phyloP scores from a whole-genome alignment of 2,888 invertebrate species.

The Macrosoma leucophasiata region DNA sequence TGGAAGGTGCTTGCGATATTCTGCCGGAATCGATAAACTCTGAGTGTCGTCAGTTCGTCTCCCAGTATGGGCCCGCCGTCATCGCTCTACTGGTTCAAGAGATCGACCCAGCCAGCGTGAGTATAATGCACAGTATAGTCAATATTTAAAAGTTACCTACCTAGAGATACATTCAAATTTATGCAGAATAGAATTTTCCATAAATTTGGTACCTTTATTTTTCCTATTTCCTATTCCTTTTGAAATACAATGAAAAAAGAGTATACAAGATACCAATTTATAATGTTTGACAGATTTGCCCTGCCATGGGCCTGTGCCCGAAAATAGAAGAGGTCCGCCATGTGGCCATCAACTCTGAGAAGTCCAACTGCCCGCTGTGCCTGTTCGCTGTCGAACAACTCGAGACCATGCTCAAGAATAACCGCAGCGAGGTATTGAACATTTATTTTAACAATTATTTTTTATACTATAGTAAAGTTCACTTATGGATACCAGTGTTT shows the following conservation, averaged over 20 bases:
- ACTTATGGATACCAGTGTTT: too few relatives aligned
- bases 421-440: constrained; percentile 84
- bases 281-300: constrained; percentile 79
- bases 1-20: constrained; percentile 81
- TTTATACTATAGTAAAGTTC: too few relatives aligned
- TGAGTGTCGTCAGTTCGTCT: constrained; percentile 84
- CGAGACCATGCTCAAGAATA: constrained; percentile 81
- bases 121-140: too few relatives aligned
- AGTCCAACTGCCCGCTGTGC: constrained; percentile 88
- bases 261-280: not conserved
- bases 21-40: constrained; percentile 77
- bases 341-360: constrained; percentile 71
- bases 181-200: too few relatives aligned
- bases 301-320: constrained; percentile 82
- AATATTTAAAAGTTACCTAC: too few relatives aligned
- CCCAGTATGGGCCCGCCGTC: constrained; percentile 86
- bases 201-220: too few relatives aligned
- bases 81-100: constrained; percentile 86
- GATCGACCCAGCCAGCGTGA: constrained; percentile 83
- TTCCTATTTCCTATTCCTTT: not conserved
- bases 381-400: constrained; percentile 87
- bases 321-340: constrained; percentile 62
- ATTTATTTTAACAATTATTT: too few relatives aligned
- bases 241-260: not conserved
- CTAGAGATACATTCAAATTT: too few relatives aligned